These are phyloP conservation scores for Pseudomugil gertrudae DNA, from an alignment of 2,797 vertebrate species.

Conservation along the genomic window DNA sequence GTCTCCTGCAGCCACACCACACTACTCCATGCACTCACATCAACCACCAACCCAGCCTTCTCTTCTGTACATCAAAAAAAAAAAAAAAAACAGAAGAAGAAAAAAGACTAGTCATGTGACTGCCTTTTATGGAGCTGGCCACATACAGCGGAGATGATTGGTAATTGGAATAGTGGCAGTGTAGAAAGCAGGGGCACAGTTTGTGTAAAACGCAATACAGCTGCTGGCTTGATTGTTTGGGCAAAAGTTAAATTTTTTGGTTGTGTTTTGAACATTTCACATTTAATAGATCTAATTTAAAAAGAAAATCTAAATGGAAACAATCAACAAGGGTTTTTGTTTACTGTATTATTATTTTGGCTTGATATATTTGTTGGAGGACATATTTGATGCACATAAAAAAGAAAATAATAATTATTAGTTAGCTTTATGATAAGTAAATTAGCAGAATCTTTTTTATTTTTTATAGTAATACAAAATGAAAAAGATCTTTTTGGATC, in stretches of 20 bases:
- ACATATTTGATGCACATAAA: background rate
- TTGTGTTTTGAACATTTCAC: background rate
- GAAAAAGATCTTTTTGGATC: background rate
- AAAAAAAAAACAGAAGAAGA: constrained; percentile 80
- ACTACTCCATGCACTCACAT: constrained; percentile 28
- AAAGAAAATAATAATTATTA: background rate
- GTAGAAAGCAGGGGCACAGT: constrained; percentile 39
- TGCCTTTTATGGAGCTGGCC: constrained; percentile 83
- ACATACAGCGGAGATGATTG: constrained; percentile 75
- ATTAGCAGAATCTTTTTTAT: background rate
- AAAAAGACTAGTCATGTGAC: constrained; percentile 86
- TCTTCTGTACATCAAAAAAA: constrained; percentile 66
- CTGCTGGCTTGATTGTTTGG: constrained; percentile 3
- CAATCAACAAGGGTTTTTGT: background rate
- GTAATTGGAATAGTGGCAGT: constrained; percentile 73
- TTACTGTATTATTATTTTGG: background rate
- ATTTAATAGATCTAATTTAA: constrained; percentile 16
- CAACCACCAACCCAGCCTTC: constrained; percentile 56
- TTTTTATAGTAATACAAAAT: background rate
- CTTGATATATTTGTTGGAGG: background rate
- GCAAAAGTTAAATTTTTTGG: background rate
- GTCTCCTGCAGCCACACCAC: constrained; percentile 81
- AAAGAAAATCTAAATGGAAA: background rate
- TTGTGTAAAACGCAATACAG: constrained; percentile 37
- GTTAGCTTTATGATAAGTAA: background rate